These are phyloP conservation scores for Onthophagus taurus DNA, from an alignment of 1,140 invertebrate genomes.

Conservation along the genomic window DNA sequence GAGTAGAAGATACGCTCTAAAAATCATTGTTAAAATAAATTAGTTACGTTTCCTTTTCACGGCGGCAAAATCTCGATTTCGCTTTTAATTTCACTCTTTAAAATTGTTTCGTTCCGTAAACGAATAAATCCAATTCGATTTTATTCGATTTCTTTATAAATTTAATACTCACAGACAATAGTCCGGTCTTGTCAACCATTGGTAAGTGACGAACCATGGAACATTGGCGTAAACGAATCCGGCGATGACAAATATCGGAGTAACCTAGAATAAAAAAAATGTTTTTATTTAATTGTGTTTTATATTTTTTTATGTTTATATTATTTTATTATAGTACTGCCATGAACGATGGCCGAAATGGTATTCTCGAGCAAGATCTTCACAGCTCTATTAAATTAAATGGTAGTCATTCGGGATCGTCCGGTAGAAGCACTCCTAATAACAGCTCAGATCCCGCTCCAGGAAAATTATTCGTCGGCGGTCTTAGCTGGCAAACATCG, in stretches of 20 bases:
- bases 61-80: too few species aligned
- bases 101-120: too few species aligned
- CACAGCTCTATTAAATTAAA: constrained; percentile 48
- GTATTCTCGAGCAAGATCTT: constrained; percentile 49
- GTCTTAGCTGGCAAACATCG: constrained; percentile 84
- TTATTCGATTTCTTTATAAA: too few species aligned
- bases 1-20: too few species aligned
- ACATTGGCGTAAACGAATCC: not conserved
- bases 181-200: not conserved
- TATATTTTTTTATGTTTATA: constrained; percentile 23
- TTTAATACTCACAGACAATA: too few species aligned
- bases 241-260: constrained; percentile 20
- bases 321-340: constrained; percentile 27
- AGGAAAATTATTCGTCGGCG: constrained; percentile 83
- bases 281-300: not conserved
- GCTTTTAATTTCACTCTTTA: too few species aligned
- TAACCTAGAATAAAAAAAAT: constrained; percentile 38
- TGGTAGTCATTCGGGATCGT: constrained; percentile 52
- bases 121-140: too few species aligned
- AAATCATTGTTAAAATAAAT: too few species aligned
- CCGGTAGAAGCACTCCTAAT: constrained; percentile 65
- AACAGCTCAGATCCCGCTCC: constrained; percentile 62
- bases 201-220: not conserved
- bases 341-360: constrained; percentile 42
- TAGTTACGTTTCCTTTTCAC: too few species aligned